Evolutionary conservation across 2,888 invertebrate species (phyloP), one percentile per base, ranked within the genome.

Genomic region (Gasteruption jaculator): DNA sequence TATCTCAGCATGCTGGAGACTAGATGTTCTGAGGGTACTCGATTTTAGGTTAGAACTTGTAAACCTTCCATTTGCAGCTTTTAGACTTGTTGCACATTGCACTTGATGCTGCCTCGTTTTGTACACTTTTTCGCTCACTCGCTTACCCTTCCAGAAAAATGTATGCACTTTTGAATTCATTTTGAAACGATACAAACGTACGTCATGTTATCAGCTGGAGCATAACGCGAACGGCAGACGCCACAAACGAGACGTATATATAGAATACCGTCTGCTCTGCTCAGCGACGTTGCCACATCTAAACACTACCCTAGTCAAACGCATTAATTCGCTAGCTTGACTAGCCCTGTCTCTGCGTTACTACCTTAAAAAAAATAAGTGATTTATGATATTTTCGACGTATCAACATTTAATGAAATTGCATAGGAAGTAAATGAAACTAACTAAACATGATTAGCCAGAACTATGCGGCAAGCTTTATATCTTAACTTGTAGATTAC

Each of bases 141-240:
- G 29, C 30, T 38, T 38, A 2, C 38, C 38, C 19, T 29, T 30
- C 38, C 38, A 38, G 38, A 27, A 27, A n/a, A 8, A 27, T 27
- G 6, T 27, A 11, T n/a, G 6, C 6, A 11, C 11, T n/a, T 5
- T n/a, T 7, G 27, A 27, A 22, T 22, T 22, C 27, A 27, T 27
- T n/a, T 27, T 27, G 11, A 8, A n/a, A n/a, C n/a, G n/a, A n/a
- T n/a, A n/a, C n/a, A n/a, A n/a, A n/a, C n/a, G n/a, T n/a, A n/a
- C n/a, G n/a, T n/a, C n/a, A n/a, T n/a, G n/a, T n/a, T n/a, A n/a
- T n/a, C n/a, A n/a, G n/a, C n/a, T n/a, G n/a, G n/a, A n/a, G n/a
- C n/a, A n/a, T n/a, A n/a, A n/a, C n/a, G 12, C 27, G 12, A 27
- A 5, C 14, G n/a, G n/a, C n/a, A 7, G 5, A 27, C 6, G 5